Base-by-base conservation (phyloP, 1,140 invertebrate species). In the Rhynchophorus ferrugineus region DNA sequence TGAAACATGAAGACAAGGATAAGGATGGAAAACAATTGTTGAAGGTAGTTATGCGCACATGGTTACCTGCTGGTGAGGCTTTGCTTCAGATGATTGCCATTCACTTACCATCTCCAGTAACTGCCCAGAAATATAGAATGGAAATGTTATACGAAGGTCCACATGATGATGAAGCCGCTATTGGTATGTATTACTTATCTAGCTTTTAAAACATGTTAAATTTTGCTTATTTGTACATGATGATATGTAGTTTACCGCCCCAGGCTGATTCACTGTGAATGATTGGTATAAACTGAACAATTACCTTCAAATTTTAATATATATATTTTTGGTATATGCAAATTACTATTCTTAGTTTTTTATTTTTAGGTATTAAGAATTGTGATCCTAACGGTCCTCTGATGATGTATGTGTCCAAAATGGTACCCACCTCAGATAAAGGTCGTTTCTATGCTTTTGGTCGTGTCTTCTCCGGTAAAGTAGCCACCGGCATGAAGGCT, bases 341-440 rank as follows among this genome's bases (percentile, higher is more conserved):
- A 18, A 18, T 47, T 18, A n/a, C 11, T 7, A 14, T n/a, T 33
- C 9, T 19, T 14, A 24, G 17, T 20, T 37, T 19, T 21, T 45
- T 22, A 37, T 11, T 52, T 50, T 24, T 29, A 57, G 58, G 44
- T 51, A 70, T 75, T 53, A 77, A 94, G 83, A 89, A 73, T 65
- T 99, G 96, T 72, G 91, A 99, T 74, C 86, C 94, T 5, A 87
- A 95, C 62, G 97, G 85, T 58, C 95, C 94, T 16, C 79, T 99
- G 19, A 99, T 99, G 95, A 99, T 99, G 96, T 99, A 99, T 80
- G 82, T 99, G 57, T 98, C 95, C 17, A 99, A 99, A 77, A 99
- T 99, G 97, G 97, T 99, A 73, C 97, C 97, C 49, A 99, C 97
- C 3, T 90, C 91, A 34, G 97, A 99, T 72, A 99, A 99, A 75